These are phyloP conservation scores for Oceanodroma tethys DNA, from an alignment of 2,113 vertebrate genomes.

Conservation along the genomic window DNA sequence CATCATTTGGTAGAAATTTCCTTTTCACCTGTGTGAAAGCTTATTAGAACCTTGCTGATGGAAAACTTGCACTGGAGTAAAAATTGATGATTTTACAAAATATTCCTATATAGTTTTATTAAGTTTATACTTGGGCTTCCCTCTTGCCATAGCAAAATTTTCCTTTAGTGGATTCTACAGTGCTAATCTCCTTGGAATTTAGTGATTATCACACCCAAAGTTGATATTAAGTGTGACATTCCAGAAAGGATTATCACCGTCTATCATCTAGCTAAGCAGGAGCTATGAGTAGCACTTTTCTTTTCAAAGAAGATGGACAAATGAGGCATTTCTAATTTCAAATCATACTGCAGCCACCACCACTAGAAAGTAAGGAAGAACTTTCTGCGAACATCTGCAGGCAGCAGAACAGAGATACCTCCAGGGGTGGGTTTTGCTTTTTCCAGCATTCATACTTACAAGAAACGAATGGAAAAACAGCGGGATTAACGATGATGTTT, in stretches of 20 bases:
- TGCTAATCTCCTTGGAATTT: conserved; percentile 9
- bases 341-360: not conserved
- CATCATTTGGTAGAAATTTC: not conserved
- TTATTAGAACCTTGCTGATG: not conserved
- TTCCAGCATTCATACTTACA: not conserved
- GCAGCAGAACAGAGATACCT: not conserved
- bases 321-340: not conserved
- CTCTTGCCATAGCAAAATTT: not conserved
- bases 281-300: not conserved
- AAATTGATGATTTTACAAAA: not conserved
- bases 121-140: not conserved
- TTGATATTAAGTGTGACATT: not conserved
- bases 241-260: not conserved
- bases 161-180: not conserved
- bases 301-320: not conserved
- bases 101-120: not conserved
- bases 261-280: not conserved
- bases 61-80: not conserved
- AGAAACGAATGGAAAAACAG: not conserved
- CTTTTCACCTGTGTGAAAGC: not conserved
- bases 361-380: not conserved
- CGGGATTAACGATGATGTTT: not conserved
- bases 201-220: not conserved
- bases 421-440: not conserved
- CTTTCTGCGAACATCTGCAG: not conserved